phyloP scores from a whole-genome alignment of 2,113 vertebrate genomes.

The Myrmecobius fasciatus region DNA sequence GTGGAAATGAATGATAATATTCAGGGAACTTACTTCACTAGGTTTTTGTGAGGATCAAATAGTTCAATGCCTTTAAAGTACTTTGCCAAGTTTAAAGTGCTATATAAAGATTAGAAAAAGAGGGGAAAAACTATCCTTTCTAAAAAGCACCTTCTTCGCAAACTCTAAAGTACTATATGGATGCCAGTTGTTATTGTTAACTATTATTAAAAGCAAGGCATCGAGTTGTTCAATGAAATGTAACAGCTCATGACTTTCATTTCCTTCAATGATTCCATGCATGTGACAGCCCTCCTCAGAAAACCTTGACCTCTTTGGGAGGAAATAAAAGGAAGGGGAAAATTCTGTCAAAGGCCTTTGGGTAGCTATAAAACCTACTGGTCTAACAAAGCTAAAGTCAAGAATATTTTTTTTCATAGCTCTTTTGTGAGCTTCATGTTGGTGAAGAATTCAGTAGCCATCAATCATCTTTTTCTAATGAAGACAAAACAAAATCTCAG shows the following conservation, averaged over 20 bases:
- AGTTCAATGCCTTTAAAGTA: not conserved
- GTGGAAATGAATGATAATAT: not conserved
- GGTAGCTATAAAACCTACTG: conserved; percentile 66
- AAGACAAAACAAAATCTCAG: conserved; percentile 20
- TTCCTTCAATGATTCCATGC: not conserved
- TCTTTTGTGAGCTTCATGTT: conserved; percentile 1
- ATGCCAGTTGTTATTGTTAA: not conserved
- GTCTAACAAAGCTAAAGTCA: conserved; percentile 29
- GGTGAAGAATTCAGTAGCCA: conserved; percentile 60
- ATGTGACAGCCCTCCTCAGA: not conserved
- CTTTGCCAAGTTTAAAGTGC: not conserved
- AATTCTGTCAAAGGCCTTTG: conserved; percentile 50
- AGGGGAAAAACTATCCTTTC: not conserved
- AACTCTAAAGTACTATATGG: not conserved
- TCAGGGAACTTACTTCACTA: not conserved
- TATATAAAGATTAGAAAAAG: not conserved
- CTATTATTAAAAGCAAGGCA: not conserved
- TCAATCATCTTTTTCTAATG: conserved; percentile 61
- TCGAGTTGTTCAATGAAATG: not conserved
- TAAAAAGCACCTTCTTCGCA: not conserved
- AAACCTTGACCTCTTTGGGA: conserved; percentile 35
- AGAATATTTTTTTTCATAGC: conserved; percentile 53
- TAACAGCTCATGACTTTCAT: not conserved
- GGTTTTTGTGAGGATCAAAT: not conserved
- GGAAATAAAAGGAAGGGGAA: conserved; percentile 56